phyloP scores from a whole-genome alignment of 1,140 invertebrate genomes.

The Hyles euphorbiae region DNA sequence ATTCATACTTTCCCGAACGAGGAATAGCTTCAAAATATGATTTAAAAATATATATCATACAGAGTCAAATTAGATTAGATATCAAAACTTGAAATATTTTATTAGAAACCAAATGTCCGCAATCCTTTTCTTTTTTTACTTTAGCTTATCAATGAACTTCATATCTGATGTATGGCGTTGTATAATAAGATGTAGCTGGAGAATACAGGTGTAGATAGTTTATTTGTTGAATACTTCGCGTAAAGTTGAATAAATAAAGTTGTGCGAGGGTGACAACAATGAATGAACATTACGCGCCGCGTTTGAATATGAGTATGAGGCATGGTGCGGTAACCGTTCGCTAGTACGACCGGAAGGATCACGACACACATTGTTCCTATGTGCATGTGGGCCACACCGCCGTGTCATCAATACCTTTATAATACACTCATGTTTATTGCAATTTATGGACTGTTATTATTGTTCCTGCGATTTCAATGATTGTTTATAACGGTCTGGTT shows the following conservation, averaged over 20 bases:
- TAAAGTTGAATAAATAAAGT: too few species aligned
- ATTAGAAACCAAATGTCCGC: background rate
- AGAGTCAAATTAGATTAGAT: too few species aligned
- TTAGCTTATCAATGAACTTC: background rate
- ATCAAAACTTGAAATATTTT: background rate
- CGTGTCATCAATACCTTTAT: constrained; percentile 32
- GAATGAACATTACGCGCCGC: constrained; percentile 21
- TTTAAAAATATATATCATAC: too few species aligned
- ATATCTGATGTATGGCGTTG: background rate
- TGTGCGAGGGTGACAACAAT: constrained; percentile 9
- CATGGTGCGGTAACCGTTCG: constrained; percentile 42
- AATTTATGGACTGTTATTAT: constrained; percentile 36
- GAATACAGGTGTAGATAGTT: too few species aligned
- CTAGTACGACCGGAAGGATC: constrained; percentile 43
- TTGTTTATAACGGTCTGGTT: constrained; percentile 2
- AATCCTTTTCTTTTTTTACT: background rate
- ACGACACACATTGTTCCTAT: constrained; percentile 38
- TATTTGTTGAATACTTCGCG: too few species aligned
- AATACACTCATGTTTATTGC: constrained; percentile 19
- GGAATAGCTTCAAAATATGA: too few species aligned
- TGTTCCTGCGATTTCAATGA: constrained; percentile 13
- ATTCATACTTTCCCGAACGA: too few species aligned
- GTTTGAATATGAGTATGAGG: constrained; percentile 4
- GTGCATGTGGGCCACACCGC: constrained; percentile 30
- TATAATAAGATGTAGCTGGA: too few species aligned